Base-by-base conservation (phyloP, 2,113 vertebrate species). In the Anhinga rufa region DNA sequence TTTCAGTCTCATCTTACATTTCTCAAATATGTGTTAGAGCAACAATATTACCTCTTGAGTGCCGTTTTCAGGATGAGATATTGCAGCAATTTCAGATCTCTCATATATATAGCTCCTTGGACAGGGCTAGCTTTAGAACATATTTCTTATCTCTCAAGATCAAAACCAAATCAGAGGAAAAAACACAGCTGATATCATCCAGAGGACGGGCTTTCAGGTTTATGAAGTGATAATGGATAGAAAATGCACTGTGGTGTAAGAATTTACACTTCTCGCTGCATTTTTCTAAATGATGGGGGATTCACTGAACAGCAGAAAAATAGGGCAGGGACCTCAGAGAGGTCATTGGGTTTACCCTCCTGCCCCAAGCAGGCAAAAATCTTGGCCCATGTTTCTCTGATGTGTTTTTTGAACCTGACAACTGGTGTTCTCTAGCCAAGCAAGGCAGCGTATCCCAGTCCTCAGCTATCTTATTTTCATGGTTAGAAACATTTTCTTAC, bases 301-400 rank as follows among this genome's bases (percentile, higher is more conserved):
- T 34, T 77, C 40, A 49, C 17, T 79, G 62, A 82, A 57, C 17
- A 81, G 81, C 49, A 88, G 76, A 83, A 88, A 69, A 83, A 31
- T 5, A 65, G 36, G 74, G 16, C 46, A 28, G 46, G 19, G 51
- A 54, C 62, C 24, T 71, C 1, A 1, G 44, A 69, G 44, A 22
- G 14, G 10, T 28, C n/a, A 31, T 14, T 0, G 0, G 44, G 10
- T 76, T 70, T 58, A 26, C n/a, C 31, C 7, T 65, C 10, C 26
- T 76, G 51, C 38, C 69, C 60, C 38, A n/a, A 52, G 61, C 38
- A 82, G 72, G 26, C 26, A 70, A 16, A 31, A 34, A 60, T 76
- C 38, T 68, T 70, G 49, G 31, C 38, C 8, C 1, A 1, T 28
- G 12, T 82, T 57, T 52, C 26, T 70, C 21, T 69, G 9, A 25